Base-by-base conservation (phyloP, 2,797 vertebrate species). In the Cryptoblepharus egeriae region DNA sequence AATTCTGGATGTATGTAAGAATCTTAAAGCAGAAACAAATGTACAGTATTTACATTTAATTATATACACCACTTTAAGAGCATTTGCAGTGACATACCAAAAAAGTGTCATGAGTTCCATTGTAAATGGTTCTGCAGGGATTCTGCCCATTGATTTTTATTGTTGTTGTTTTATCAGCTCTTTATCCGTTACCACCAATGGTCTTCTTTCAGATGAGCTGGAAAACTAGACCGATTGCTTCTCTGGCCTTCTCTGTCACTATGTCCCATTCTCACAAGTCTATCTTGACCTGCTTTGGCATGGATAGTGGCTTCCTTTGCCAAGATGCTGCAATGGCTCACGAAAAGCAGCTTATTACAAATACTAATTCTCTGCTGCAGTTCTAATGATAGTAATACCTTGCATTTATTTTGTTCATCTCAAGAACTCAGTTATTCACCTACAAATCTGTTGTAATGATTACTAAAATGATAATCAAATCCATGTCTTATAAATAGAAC, bases 1-100 rank as follows among this genome's bases (percentile, higher is more conserved):
- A 60, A 35, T 60, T 28, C 73, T 57, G 18, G 7, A 37, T 28
- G 13, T 39, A 39, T 4, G 35, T 9, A 60, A 67, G 30, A 68
- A 13, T 15, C 69, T 65, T 5, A 30, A 52, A 52, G 42, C 2
- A 18, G 39, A 5, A 55, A 65, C 10, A 15, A 3, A 35, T 20
- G 26, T 68, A n/a, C n/a, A n/a, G 45, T 42, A 79, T 69, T 60
- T 60, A 60, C 68, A 39, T 71, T 71, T 61, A 71, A 71, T 79
- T 45, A 71, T 24, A 42, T 20, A 32, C 9, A 6, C 20, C 22
- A 15, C 37, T 71, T 61, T 60, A 61, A 69, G 7, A 71, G 10
- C 20, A 24, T 79, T 79, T 79, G 67, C 68, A 79, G 37, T 58
- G 37, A 26, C 67, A 60, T 7, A 15, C 35, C 45, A 60, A 71